Evolutionary conservation across 2,888 invertebrate species (phyloP), one percentile per base, ranked within the genome.

Genomic region (Lucinisca nassula): DNA sequence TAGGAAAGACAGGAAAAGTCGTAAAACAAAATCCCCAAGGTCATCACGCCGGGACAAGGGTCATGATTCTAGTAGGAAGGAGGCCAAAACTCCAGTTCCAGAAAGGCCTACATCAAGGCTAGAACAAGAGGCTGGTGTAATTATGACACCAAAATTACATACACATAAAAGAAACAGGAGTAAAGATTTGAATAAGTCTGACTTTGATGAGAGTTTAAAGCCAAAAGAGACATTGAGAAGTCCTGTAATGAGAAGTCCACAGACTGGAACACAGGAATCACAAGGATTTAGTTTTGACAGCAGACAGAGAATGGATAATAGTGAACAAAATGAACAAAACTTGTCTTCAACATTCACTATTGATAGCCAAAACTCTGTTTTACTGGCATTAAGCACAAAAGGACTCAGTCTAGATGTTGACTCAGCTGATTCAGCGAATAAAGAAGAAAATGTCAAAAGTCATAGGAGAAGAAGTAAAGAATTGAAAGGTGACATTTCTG

Each of bases 281-380:
- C 90, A 90, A 67, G 90, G 90, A 0, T 90, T 90, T 73, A 90
- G 90, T 81, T 90, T 80, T 83, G 90, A 90, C 73, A 77, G 82
- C 17, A 55, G 80, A 37, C 85, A 76, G 76, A 86, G 77, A 55
- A 40, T 78, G 51, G 91, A 89, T 17, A 85, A 79, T 74, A 74
- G 73, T 30, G 75, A 67, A 27, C 84, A 84, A 35, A 84, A 85
- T 6, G 86, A 86, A 72, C 83, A 84, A 49, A 91, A 90, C 83
- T 40, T 94, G 87, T 93, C 94, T 12, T 93, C 92, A 58, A 94
- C 94, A 8, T 94, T 93, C 82, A 93, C 94, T 45, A 84, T 94
- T 21, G 93, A 94, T 49, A 92, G 93, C 58, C 92, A 92, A 70
- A 91, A 89, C 74, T 94, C 94, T 32, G 90, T 92, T 74, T 76